These are phyloP conservation scores for human (Homo sapiens) DNA, from an alignment of 2,113 vertebrate genomes.

Conservation along the genomic window DNA sequence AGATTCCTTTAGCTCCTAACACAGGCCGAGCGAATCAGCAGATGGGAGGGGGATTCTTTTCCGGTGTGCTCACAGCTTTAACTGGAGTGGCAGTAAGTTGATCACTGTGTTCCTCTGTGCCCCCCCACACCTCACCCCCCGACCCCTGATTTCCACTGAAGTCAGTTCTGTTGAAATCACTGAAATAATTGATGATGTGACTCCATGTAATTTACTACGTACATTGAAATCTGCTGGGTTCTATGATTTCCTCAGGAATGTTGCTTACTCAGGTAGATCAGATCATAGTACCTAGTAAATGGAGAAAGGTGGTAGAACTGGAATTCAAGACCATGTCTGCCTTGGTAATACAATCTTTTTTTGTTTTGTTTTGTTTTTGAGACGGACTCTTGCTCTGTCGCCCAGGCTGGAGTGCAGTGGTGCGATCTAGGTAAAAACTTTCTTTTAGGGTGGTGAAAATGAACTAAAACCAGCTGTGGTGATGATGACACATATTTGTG, in stretches of 20 bases:
- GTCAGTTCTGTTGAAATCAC: not conserved
- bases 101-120: not conserved
- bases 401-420: too few relatives aligned
- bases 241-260: not conserved
- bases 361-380: too few relatives aligned
- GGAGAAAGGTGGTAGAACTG: not conserved
- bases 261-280: not conserved
- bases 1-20: slow-evolving; percentile 77
- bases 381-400: too few relatives aligned
- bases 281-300: not conserved
- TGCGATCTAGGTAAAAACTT: too few relatives aligned
- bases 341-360: not conserved
- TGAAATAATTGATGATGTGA: not conserved
- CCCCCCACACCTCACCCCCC: accelerated
- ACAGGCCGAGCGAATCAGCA: slow-evolving; percentile 80
- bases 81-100: slow-evolving; percentile 92
- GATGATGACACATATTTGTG: too few relatives aligned
- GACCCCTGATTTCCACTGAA: not conserved
- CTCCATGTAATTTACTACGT: not conserved
- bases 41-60: slow-evolving; percentile 92
- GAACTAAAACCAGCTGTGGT: too few relatives aligned
- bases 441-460: too few relatives aligned
- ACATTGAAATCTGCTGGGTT: not conserved
- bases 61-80: slow-evolving; percentile 92
- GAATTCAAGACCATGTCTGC: not conserved